phyloP scores from a whole-genome alignment of 2,888 invertebrate genomes.

The Abrostola triplasia region DNA sequence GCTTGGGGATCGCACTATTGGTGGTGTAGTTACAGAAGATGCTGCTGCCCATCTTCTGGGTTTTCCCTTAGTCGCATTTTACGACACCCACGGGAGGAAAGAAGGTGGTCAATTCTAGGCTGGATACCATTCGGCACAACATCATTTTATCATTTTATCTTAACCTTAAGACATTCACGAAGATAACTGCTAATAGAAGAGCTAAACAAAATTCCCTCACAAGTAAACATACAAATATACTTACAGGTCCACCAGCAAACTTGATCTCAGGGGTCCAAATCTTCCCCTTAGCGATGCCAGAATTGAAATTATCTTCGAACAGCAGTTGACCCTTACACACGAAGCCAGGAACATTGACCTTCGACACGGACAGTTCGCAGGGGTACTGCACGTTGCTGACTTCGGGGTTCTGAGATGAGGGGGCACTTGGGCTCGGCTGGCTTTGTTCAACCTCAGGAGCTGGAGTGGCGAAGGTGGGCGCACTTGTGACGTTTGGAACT shows the following conservation, averaged over 20 bases:
- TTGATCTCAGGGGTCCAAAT: conserved; percentile 88
- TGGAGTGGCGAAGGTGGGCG: background rate
- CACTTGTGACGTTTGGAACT: background rate
- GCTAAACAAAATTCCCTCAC: background rate
- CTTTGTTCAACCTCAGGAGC: background rate
- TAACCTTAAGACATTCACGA: too few species aligned
- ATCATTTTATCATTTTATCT: too few species aligned
- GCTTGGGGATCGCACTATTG: too few species aligned
- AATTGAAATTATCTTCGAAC: conserved; percentile 89
- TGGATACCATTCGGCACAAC: too few species aligned
- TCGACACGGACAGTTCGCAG: conserved; percentile 73
- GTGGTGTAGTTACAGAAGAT: too few species aligned
- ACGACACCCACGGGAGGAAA: too few species aligned
- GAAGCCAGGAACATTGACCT: conserved; percentile 72
- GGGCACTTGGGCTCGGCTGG: conserved; percentile 1
- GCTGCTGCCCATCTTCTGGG: too few species aligned
- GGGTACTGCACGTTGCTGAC: conserved; percentile 56
- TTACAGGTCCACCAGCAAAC: conserved; percentile 90
- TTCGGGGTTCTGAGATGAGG: conserved; percentile 45
- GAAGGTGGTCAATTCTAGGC: too few species aligned
- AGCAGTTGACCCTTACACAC: conserved; percentile 89
- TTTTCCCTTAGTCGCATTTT: too few species aligned
- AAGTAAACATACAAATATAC: conserved; percentile 40
- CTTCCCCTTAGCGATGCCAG: conserved; percentile 75
- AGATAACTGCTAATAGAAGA: too few species aligned